Percentiles rank a stretch among this genome's conserved stretches.
Evolutionary conservation across 2,888 invertebrate genomes (phyloP).

Genomic region (Polydrusus cervinus): DNA sequence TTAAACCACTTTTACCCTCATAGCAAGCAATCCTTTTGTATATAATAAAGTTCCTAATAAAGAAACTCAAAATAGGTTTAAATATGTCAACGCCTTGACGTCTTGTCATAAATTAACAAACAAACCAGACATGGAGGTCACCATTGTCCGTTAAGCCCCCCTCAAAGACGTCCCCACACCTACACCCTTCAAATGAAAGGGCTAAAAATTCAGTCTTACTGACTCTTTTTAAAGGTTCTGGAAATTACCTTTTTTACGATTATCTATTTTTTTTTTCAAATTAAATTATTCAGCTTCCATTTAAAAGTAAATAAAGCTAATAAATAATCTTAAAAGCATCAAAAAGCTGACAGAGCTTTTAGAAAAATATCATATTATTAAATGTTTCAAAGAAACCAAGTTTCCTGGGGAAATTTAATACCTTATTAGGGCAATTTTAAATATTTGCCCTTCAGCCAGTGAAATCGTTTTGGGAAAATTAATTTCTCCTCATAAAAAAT

Average conservation of each 20-base stretch:
- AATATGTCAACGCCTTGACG: too few relatives aligned
- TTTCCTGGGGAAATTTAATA: constrained; percentile 1
- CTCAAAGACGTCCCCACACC: too few relatives aligned
- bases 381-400: constrained; percentile 11
- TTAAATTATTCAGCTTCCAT: not conserved
- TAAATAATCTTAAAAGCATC: not conserved
- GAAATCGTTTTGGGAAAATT: constrained; percentile 9
- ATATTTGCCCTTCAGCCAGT: constrained; percentile 1
- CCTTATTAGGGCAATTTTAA: constrained; percentile 12
- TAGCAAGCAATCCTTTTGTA: not conserved
- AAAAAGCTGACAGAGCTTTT: constrained; percentile 8
- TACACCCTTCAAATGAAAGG: too few relatives aligned
- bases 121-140: too few relatives aligned
- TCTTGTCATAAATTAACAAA: too few relatives aligned
- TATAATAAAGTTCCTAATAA: constrained; percentile 16
- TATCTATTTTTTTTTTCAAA: too few relatives aligned
- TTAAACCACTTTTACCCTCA: not conserved
- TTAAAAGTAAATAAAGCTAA: not conserved
- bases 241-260: too few relatives aligned
- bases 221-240: too few relatives aligned
- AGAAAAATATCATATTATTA: constrained; percentile 4
- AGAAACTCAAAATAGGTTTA: too few relatives aligned
- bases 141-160: too few relatives aligned
- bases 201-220: too few relatives aligned
- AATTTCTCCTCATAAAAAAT: not conserved